phyloP scores from a whole-genome alignment of 2,797 vertebrate species.

The Falco biarmicus region DNA sequence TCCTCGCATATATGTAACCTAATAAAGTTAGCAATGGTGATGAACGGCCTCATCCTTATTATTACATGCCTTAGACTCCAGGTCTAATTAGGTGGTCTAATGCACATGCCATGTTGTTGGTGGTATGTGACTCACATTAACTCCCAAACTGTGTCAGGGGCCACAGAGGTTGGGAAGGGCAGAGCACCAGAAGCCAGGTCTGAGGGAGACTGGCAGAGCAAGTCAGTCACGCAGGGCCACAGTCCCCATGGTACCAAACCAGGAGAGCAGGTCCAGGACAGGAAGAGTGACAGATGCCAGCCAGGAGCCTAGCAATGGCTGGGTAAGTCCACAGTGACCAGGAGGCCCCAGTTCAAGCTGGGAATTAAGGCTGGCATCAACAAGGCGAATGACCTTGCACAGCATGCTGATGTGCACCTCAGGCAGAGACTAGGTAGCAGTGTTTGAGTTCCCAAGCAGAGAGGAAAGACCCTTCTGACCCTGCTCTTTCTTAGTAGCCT shows the following conservation, averaged over 20 bases:
- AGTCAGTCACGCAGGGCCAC: too few relatives aligned
- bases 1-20: background rate
- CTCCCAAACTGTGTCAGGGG: background rate
- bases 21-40: background rate
- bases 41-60: background rate
- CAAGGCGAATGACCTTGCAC: background rate
- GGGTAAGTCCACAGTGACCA: background rate
- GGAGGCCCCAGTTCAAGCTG: background rate
- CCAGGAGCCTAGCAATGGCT: background rate
- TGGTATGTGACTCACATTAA: background rate
- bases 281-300: too few relatives aligned
- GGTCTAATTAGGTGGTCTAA: background rate
- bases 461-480: background rate
- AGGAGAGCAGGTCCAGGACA: background rate
- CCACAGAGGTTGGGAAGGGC: background rate
- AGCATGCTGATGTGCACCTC: background rate
- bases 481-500: background rate
- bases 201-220: background rate
- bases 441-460: fast-evolving
- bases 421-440: background rate
- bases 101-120: fast-evolving
- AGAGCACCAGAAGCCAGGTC: background rate
- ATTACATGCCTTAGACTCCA: background rate
- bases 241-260: background rate
- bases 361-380: background rate